Base-by-base conservation (phyloP, 1,140 invertebrate genomes). In the Zelostemma sp. region DNA sequence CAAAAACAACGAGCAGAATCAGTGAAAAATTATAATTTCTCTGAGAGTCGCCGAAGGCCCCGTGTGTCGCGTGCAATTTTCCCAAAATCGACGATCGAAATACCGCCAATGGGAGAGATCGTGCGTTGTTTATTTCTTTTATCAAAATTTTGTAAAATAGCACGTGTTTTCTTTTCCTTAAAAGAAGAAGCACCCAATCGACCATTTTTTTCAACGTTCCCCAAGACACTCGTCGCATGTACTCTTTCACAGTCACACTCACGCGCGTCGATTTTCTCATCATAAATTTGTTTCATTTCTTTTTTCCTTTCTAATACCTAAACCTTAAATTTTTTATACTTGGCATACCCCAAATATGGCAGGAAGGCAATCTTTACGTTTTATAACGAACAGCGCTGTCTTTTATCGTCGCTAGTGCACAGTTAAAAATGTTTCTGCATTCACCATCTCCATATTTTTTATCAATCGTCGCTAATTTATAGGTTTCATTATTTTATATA, bases 281-380 rank as follows among this genome's bases (percentile, higher is more conserved):
- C 78, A 66, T 74, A 58, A 74, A 74, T 76, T 70, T 76, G 63
- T 76, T 71, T 72, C 57, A 68, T 58, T 61, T 60, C 63, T 33
- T 58, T 61, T 60, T 67, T 33, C 70, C 73, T 54, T 11, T 74
- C 70, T 82, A 81, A 78, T 78, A 71, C 79, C 83, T 85, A 85
- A 84, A 85, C 76, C 78, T 84, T 85, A 84, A 78, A 84, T 85
- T 84, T 86, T 85, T 86, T 84, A 85, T 85, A 84, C 83, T 85
- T 86, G 84, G 84, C 82, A 86, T 85, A 86, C 84, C 84, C 84
- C 83, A 86, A 86, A 86, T 85, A 86, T 85, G 84, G 84, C 84
- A 85, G 84, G 84, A 86, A 86, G 84, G 84, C 84, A 85, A 84
- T 84, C 74, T 82, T 83, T 85, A 85, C 79, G 81, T 74, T 83